Conservation (phyloP, 2,113 vertebrate species). For the Paratilapia polleni region DNA sequence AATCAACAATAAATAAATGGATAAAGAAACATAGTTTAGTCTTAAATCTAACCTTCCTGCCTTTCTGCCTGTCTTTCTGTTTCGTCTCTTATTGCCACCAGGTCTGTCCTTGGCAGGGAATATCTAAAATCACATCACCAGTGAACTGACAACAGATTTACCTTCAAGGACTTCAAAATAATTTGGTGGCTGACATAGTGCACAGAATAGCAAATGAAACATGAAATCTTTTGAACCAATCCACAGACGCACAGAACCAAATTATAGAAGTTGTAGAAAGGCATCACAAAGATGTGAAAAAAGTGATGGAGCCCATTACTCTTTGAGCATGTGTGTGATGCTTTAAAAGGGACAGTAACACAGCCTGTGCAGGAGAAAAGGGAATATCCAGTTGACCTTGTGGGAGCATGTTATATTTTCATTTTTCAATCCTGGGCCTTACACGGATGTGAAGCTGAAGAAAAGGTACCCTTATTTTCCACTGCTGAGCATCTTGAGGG, state of each 20-base stretch:
- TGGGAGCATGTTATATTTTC: neutral
- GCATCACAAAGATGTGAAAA: conserved; percentile 4
- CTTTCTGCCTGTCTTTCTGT: neutral
- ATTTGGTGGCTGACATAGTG: conserved; percentile 24
- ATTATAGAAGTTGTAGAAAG: neutral
- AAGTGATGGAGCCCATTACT: conserved; percentile 17
- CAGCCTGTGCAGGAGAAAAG: conserved; percentile 15
- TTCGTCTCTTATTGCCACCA: neutral
- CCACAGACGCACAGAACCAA: neutral
- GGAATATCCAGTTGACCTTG: neutral
- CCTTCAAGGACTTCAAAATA: conserved; percentile 40
- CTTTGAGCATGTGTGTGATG: conserved; percentile 10
- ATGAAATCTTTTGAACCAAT: neutral
- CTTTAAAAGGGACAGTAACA: conserved; percentile 12
- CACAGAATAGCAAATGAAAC: conserved; percentile 46
- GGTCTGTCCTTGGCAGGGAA: conserved; percentile 24
- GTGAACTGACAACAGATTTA: conserved; percentile 45
- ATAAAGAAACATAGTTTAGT: neutral
- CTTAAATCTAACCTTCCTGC: neutral
- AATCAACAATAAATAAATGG: neutral
- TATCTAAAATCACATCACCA: conserved; percentile 33
- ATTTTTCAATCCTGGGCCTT: neutral
- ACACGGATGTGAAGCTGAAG: neutral
- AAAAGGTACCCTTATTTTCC: neutral
- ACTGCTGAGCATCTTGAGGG: neutral